phyloP scores from a whole-genome alignment of 2,113 vertebrate genomes.

The Lepidiolamprologus cunningtoni region DNA sequence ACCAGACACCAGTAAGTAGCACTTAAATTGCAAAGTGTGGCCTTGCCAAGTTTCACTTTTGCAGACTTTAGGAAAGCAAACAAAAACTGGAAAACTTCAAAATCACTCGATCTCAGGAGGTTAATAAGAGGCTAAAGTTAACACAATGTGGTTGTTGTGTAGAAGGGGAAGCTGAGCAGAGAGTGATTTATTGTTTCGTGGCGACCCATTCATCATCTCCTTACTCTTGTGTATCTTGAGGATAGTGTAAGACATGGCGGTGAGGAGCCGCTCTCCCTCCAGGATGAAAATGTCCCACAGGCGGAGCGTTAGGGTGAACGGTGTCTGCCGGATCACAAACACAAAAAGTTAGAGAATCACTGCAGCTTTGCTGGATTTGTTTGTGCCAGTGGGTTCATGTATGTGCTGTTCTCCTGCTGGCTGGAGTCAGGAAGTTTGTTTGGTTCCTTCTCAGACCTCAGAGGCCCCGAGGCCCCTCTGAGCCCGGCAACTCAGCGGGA shows the following conservation, averaged over 20 bases:
- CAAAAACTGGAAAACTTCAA: neutral
- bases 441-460: slow-evolving; percentile 29
- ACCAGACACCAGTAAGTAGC: neutral
- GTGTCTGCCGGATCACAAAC: slow-evolving; percentile 65
- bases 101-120: neutral
- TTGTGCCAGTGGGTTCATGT: neutral
- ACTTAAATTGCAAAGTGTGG: neutral
- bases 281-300: slow-evolving; percentile 85
- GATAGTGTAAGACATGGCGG: slow-evolving; percentile 80
- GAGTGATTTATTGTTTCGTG: neutral
- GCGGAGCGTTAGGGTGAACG: slow-evolving; percentile 79
- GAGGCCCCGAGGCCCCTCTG: neutral
- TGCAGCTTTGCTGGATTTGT: neutral
- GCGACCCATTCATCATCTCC: neutral
- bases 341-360: neutral
- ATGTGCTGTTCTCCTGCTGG: neutral
- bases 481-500: neutral
- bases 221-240: slow-evolving; percentile 82
- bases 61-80: neutral
- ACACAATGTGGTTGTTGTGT: neutral
- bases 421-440: slow-evolving; percentile 25
- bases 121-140: neutral
- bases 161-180: neutral
- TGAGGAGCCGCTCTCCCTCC: slow-evolving; percentile 79
- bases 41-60: neutral